A percentile compares a stretch with the other conserved stretches of the same genome.
phyloP scores from a whole-genome alignment of 2,113 vertebrate genomes.

The Crotalus horridus region DNA sequence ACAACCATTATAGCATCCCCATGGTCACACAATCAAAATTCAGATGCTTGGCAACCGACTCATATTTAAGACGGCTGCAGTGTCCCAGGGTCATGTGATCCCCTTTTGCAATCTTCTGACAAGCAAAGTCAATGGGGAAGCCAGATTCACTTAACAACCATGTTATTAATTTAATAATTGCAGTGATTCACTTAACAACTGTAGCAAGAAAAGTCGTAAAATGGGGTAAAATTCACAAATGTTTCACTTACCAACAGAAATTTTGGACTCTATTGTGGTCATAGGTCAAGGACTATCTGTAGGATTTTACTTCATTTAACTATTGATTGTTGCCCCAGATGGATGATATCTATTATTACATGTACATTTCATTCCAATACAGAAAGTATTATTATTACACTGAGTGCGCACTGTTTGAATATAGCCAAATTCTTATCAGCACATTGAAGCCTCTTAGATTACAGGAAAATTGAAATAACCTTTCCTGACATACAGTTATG shows the following conservation, averaged over 20 bases:
- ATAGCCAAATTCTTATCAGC: constrained; percentile 40
- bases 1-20: background rate
- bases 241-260: background rate
- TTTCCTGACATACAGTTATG: constrained; percentile 53
- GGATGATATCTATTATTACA: background rate
- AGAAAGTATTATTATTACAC: constrained; percentile 5
- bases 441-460: constrained; percentile 52
- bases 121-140: background rate
- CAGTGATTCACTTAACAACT: background rate
- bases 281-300: background rate
- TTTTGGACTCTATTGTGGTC: background rate
- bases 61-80: background rate
- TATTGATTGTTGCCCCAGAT: constrained; percentile 12
- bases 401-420: constrained; percentile 33
- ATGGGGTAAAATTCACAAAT: background rate
- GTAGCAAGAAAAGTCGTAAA: background rate
- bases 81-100: background rate
- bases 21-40: background rate
- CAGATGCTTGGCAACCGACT: background rate
- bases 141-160: background rate
- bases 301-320: background rate
- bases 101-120: background rate
- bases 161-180: background rate
- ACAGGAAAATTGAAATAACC: constrained; percentile 38
- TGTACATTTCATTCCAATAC: background rate